Percentiles rank a stretch among this genome's conserved stretches.
Conservation (phyloP, 2,113 vertebrate genomes). For the Rhynchomys soricoides region DNA sequence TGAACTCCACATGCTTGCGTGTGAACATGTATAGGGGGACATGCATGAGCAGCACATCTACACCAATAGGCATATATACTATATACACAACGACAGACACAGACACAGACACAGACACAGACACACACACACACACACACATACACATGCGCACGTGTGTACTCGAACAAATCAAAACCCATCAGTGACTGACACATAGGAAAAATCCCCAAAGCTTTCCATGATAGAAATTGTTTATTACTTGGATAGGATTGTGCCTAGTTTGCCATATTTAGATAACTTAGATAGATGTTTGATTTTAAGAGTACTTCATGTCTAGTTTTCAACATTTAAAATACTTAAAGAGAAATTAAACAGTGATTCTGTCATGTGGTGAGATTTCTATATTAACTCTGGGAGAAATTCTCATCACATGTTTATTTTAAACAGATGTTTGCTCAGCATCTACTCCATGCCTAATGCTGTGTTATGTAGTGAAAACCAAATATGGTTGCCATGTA, state of each 20-base stretch:
- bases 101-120: background rate
- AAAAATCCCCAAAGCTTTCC: background rate
- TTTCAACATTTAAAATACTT: background rate
- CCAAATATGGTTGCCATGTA: background rate
- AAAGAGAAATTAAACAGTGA: background rate
- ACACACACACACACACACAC: background rate
- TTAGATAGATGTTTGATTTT: conserved; percentile 9
- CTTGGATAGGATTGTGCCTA: background rate
- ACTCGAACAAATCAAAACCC: background rate
- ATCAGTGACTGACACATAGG: background rate
- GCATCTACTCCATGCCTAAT: background rate
- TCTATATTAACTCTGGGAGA: background rate
- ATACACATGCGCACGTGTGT: background rate
- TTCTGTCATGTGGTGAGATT: background rate
- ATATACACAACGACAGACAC: background rate
- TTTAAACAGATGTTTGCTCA: conserved; percentile 43
- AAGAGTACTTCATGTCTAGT: conserved; percentile 21
- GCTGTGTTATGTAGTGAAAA: background rate
- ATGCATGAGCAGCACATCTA: background rate
- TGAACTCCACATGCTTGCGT: background rate
- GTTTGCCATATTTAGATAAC: background rate
- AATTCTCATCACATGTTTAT: background rate
- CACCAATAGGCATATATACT: background rate
- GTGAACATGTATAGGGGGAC: background rate
- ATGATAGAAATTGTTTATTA: background rate